A percentile compares a stretch with the other conserved stretches of the same genome.
These are phyloP conservation scores for Patiria pectinifera DNA, from an alignment of 53 echinoderm and acorn worm genomes.

Conservation along the genomic window DNA sequence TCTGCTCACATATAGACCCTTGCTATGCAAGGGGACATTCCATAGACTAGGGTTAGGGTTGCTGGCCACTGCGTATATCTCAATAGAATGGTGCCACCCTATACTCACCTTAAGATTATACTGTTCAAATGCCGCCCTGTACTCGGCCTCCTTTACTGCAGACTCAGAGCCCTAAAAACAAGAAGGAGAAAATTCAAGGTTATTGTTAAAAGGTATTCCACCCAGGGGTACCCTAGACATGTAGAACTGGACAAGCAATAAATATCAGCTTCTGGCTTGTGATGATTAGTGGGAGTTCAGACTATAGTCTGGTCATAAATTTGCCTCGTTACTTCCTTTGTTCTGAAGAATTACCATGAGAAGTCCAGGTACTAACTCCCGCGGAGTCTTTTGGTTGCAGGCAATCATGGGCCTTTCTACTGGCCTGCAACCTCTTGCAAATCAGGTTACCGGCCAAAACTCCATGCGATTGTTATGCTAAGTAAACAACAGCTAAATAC, in stretches of 20 bases:
- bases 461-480: too few species aligned
- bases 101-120: constrained; percentile 93
- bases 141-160: constrained; percentile 78
- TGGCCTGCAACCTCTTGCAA: too few species aligned
- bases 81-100: too few species aligned
- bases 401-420: too few species aligned
- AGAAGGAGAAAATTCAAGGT: neutral
- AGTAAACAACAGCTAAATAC: too few species aligned
- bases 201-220: neutral
- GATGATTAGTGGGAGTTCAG: neutral
- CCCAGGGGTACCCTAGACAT: neutral
- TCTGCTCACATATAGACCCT: too few species aligned
- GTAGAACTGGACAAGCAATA: neutral
- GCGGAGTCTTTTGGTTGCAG: too few species aligned
- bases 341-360: neutral
- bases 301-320: neutral
- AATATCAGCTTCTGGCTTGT: neutral
- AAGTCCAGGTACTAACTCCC: neutral
- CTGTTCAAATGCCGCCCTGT: constrained; percentile 92
- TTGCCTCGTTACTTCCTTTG: neutral
- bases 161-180: neutral
- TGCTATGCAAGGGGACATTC: too few species aligned
- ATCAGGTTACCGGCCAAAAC: too few species aligned
- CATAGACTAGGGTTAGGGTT: too few species aligned
- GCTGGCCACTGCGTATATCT: too few species aligned